These are phyloP conservation scores for Esox masquinongy DNA, from an alignment of 2,797 vertebrate species.

Conservation along the genomic window DNA sequence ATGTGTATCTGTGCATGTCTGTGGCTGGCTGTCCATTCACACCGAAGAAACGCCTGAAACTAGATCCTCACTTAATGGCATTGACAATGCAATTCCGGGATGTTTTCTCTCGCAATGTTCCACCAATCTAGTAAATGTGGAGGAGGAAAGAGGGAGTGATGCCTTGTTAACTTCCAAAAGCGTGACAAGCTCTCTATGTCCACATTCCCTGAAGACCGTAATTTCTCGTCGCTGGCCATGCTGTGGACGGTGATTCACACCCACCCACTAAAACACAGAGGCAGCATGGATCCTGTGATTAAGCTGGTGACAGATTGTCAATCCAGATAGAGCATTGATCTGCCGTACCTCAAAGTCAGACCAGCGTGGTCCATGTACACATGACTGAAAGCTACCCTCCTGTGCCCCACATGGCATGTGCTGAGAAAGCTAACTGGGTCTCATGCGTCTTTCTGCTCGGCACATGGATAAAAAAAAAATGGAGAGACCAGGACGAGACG, in stretches of 20 bases:
- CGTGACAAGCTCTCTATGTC: too few relatives aligned
- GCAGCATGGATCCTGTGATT: not conserved
- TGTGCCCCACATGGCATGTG: not conserved
- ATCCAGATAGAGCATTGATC: not conserved
- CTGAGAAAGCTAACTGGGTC: not conserved
- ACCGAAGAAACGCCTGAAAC: too few relatives aligned
- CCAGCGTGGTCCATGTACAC: not conserved
- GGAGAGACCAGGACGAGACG: not conserved
- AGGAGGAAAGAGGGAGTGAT: too few relatives aligned
- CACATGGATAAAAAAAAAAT: not conserved
- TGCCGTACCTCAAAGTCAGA: not conserved
- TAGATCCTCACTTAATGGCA: too few relatives aligned
- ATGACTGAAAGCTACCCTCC: not conserved
- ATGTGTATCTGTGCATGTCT: conserved; percentile 5
- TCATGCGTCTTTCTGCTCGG: not conserved
- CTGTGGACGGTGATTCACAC: not conserved
- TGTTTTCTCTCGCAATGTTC: too few relatives aligned
- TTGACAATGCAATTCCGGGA: too few relatives aligned
- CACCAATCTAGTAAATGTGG: too few relatives aligned
- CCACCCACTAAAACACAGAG: not conserved
- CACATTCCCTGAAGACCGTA: too few relatives aligned
- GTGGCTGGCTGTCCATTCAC: not conserved
- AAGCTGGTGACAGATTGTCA: not conserved
- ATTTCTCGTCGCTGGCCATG: too few relatives aligned
- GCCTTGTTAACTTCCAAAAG: too few relatives aligned